phyloP scores from a whole-genome alignment of 2,113 vertebrate genomes.

The Barnardius zonarius region DNA sequence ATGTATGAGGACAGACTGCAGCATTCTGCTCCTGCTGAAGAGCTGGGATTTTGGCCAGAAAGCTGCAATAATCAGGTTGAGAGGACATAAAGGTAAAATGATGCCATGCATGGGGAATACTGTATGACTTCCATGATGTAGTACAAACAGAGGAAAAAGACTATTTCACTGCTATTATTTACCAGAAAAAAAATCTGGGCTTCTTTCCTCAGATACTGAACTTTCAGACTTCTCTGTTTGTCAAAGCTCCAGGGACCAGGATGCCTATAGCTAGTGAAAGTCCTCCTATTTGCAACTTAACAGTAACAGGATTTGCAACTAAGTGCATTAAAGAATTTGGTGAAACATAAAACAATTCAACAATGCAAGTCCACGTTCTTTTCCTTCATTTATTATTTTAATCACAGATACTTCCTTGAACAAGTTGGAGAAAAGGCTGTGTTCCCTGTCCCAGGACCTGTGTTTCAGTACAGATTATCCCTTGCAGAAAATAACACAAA shows the following conservation, averaged over 20 bases:
- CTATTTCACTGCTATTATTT: neutral
- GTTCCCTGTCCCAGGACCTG: neutral
- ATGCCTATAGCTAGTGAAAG: neutral
- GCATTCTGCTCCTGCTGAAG: neutral
- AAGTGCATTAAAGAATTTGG: neutral
- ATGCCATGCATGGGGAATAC: neutral
- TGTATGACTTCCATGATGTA: neutral
- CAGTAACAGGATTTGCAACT: neutral
- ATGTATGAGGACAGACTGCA: neutral
- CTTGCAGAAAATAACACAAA: neutral
- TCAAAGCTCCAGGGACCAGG: neutral
- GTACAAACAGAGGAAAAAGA: neutral
- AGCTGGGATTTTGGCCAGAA: constrained; percentile 20
- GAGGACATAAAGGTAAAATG: neutral
- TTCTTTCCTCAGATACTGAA: neutral
- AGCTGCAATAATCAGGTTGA: neutral
- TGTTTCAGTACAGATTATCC: neutral
- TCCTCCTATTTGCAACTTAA: neutral
- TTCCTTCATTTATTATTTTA: neutral
- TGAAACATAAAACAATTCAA: neutral
- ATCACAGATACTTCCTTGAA: neutral
- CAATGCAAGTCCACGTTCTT: neutral
- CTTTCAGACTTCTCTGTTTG: neutral
- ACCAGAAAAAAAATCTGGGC: neutral
- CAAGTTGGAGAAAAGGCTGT: neutral